These are phyloP conservation scores for Ciconia maguari DNA, from an alignment of 2,113 vertebrate genomes.

Conservation along the genomic window DNA sequence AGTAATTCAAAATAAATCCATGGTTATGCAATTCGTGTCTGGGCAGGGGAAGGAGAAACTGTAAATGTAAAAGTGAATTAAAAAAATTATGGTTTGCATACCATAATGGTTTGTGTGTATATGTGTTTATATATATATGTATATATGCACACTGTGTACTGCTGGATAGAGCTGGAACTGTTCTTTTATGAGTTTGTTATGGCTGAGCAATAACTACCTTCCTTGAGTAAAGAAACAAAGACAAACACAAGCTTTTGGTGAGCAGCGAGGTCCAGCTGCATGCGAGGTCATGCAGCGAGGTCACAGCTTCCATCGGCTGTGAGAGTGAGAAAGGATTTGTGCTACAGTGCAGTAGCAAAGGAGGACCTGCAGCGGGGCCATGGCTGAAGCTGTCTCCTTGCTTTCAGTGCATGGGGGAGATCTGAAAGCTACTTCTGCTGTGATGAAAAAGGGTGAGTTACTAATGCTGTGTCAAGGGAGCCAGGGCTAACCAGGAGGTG, in stretches of 20 bases:
- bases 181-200: background rate
- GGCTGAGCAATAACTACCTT: background rate
- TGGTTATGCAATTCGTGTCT: background rate
- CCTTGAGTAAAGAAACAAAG: background rate
- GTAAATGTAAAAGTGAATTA: background rate
- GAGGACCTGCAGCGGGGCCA: too few relatives aligned
- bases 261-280: rapidly evolving
- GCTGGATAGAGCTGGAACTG: background rate
- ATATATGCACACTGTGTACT: background rate
- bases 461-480: background rate
- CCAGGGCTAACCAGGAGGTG: background rate
- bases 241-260: background rate
- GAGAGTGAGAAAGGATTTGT: background rate
- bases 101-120: background rate
- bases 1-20: background rate
- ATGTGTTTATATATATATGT: background rate
- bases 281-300: too few relatives aligned
- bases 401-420: background rate
- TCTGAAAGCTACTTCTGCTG: background rate
- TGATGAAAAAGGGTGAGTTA: background rate
- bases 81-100: background rate
- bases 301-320: rapidly evolving
- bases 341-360: background rate
- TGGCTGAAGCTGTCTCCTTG: background rate
- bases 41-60: background rate